Evolutionary conservation across 2,888 invertebrate species (phyloP).

Genomic region (Elysia crispata): DNA sequence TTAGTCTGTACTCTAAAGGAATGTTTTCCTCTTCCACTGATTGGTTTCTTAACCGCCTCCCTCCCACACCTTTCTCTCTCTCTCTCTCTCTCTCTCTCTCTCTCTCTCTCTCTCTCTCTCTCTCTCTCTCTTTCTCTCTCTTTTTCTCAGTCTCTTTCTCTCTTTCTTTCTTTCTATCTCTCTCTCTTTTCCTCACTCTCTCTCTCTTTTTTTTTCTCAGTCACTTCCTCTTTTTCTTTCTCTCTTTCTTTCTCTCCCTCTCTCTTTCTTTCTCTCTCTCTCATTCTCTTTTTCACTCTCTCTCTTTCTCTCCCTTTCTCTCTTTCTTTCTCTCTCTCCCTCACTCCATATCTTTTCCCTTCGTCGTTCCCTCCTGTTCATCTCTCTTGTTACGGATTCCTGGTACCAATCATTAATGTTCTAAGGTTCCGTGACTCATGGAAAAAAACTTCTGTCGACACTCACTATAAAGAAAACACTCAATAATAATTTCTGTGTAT

Average conservation of each 20-base stretch:
- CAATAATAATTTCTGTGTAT: no score
- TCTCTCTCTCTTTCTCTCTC: conserved; percentile 15
- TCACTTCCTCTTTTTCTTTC: neutral
- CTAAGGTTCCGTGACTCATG: no score
- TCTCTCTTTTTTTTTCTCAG: conserved; percentile 19
- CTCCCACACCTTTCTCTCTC: neutral
- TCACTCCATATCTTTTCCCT: no score
- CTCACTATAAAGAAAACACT: no score
- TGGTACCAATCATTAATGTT: no score
- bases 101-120: neutral
- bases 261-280: neutral
- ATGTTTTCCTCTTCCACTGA: neutral
- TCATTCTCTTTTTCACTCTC: neutral
- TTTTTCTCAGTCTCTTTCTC: no score
- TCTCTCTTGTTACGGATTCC: no score
- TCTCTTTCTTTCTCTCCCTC: conserved; percentile 1
- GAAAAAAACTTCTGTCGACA: no score
- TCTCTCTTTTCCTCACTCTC: no score
- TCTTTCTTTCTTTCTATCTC: no score
- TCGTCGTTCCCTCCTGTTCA: no score
- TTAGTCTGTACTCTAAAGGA: no score
- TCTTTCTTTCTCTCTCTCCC: neutral
- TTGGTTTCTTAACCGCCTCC: neutral
- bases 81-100: conserved; percentile 25
- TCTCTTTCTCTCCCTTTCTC: neutral